Conservation (phyloP, 2,113 vertebrate genomes). For the Aphelocoma coerulescens region DNA sequence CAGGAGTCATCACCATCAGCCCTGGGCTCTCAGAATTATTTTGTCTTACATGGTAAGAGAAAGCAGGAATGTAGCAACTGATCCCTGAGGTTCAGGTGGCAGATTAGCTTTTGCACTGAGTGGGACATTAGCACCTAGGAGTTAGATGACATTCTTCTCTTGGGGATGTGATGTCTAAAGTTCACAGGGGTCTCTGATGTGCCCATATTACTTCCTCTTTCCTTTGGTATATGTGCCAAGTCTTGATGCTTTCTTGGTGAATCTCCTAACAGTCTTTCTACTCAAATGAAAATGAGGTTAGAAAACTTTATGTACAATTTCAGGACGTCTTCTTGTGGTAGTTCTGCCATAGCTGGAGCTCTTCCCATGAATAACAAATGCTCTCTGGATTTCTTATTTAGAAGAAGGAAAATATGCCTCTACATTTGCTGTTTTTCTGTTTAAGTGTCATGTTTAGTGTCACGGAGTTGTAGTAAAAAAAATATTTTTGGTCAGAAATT, state of each 20-base stretch:
- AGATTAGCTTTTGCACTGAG: neutral
- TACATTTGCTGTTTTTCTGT: neutral
- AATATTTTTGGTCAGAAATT: neutral
- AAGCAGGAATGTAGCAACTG: neutral
- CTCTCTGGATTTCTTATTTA: neutral
- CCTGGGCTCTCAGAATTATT: neutral
- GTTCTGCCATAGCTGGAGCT: neutral
- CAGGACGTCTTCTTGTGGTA: neutral
- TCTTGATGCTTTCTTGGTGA: neutral
- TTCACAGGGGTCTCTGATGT: accelerated
- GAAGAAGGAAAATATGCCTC: neutral
- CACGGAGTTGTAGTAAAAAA: neutral
- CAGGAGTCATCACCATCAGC: neutral
- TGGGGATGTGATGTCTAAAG: neutral
- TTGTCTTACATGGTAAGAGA: neutral
- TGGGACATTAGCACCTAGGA: neutral
- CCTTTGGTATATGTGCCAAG: neutral
- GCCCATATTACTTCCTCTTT: neutral
- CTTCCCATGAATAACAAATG: neutral
- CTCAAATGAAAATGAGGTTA: neutral
- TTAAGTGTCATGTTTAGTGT: neutral
- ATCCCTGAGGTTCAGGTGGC: neutral
- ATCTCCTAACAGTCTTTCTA: neutral
- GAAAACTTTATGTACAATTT: neutral
- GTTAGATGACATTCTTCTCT: neutral